phyloP scores from a whole-genome alignment of 1,140 invertebrate genomes.

The Maniola jurtina region DNA sequence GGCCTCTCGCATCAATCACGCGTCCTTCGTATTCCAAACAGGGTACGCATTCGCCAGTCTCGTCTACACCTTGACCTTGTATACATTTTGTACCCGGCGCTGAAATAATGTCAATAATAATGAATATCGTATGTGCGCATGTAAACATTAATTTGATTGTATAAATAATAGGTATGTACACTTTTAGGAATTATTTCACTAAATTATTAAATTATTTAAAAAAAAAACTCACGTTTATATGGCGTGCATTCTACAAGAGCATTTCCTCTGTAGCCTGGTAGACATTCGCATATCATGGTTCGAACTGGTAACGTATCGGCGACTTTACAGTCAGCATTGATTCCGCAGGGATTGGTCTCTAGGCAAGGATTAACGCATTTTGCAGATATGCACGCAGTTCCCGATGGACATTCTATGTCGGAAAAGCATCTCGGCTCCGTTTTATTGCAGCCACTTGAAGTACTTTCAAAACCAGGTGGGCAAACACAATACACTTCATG shows the following conservation, averaged over 20 bases:
- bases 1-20: constrained; percentile 86
- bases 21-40: constrained; percentile 86
- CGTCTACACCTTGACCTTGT: constrained; percentile 85
- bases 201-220: too few species aligned
- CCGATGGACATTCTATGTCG: constrained; percentile 90
- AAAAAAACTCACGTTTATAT: constrained; percentile 78
- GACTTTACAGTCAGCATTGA: constrained; percentile 89
- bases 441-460: constrained; percentile 84
- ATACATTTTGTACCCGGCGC: constrained; percentile 56
- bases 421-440: constrained; percentile 83
- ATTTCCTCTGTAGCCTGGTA: constrained; percentile 91
- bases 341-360: constrained; percentile 88
- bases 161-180: too few species aligned
- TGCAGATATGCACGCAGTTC: constrained; percentile 88
- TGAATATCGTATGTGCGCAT: neutral
- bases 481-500: constrained; percentile 88
- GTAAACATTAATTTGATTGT: too few species aligned
- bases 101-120: constrained; percentile 28
- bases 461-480: constrained; percentile 86
- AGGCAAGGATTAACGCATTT: constrained; percentile 92
- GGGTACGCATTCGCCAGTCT: constrained; percentile 86
- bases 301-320: constrained; percentile 89
- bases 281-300: constrained; percentile 93
- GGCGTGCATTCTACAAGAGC: constrained; percentile 87
- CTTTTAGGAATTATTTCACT: too few species aligned